phyloP scores from a whole-genome alignment of 2,888 invertebrate species.

The Iphiclides podalirius region DNA sequence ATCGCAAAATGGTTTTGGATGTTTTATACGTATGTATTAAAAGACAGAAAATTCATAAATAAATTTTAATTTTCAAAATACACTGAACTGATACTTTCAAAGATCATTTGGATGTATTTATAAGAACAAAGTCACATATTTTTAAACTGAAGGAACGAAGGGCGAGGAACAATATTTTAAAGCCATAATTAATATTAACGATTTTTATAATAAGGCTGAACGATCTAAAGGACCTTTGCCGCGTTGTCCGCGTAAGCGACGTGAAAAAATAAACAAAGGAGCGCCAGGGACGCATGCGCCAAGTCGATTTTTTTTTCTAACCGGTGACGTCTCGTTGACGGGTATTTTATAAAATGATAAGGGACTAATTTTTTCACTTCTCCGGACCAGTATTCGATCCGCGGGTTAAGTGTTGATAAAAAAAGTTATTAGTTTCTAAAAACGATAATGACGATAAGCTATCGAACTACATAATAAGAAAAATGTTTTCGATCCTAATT shows the following conservation, averaged over 20 bases:
- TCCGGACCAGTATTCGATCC: conserved; percentile 5
- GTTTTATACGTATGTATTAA: too few species aligned
- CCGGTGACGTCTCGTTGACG: conserved; percentile 29
- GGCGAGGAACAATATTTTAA: too few species aligned
- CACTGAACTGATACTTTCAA: too few species aligned
- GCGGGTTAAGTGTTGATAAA: background rate
- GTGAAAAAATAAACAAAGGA: conserved; percentile 28
- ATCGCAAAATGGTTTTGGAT: too few species aligned
- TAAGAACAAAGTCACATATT: too few species aligned
- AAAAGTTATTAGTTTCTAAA: background rate
- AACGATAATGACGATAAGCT: too few species aligned
- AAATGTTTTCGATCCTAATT: too few species aligned
- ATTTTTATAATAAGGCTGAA: conserved; percentile 2
- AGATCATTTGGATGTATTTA: too few species aligned
- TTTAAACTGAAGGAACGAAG: too few species aligned
- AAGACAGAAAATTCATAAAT: too few species aligned
- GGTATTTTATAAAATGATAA: conserved; percentile 30
- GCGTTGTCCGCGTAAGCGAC: conserved; percentile 20
- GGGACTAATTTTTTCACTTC: conserved; percentile 23
- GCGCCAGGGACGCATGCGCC: conserved; percentile 30
- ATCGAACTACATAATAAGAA: too few species aligned
- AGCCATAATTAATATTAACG: background rate
- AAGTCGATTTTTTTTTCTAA: conserved; percentile 27
- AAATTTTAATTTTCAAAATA: too few species aligned
- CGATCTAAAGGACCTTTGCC: conserved; percentile 20